A percentile compares a stretch with the other conserved stretches of the same genome.
These are phyloP conservation scores for Thymallus thymallus DNA, from an alignment of 2,113 vertebrate species.

Conservation along the genomic window DNA sequence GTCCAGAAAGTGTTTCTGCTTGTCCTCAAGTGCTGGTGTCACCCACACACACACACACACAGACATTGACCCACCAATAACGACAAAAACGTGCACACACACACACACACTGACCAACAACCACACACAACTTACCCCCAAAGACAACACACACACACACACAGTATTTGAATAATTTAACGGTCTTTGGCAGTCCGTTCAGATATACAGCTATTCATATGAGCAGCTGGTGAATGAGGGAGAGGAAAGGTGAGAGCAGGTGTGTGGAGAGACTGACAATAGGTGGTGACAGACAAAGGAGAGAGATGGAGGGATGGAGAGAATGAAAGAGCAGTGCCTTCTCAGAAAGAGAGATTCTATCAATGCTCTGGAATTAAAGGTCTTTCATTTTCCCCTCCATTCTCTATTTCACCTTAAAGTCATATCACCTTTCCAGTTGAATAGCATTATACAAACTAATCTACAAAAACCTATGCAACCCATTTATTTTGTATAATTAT, in stretches of 20 bases:
- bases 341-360: slow-evolving; percentile 20
- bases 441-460: too few relatives aligned
- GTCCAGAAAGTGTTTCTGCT: slow-evolving; percentile 47
- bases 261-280: slow-evolving; percentile 56
- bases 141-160: slow-evolving; percentile 23
- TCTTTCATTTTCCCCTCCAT: not conserved
- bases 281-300: slow-evolving; percentile 58
- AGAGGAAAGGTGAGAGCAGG: slow-evolving; percentile 73
- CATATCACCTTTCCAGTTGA: too few relatives aligned
- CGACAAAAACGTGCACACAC: slow-evolving; percentile 21
- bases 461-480: too few relatives aligned
- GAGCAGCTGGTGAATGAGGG: slow-evolving; percentile 66
- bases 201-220: slow-evolving; percentile 56
- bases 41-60: slow-evolving; percentile 36
- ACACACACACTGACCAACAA: slow-evolving; percentile 19
- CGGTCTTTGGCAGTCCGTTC: slow-evolving; percentile 46
- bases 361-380: slow-evolving; percentile 15
- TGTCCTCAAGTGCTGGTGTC: slow-evolving; percentile 50
- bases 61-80: slow-evolving; percentile 30
- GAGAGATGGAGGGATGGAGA: slow-evolving; percentile 4
- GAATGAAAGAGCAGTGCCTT: slow-evolving; percentile 5
- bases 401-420: not conserved
- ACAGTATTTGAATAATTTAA: slow-evolving; percentile 73
- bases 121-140: slow-evolving; percentile 28
- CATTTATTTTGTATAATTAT: too few relatives aligned